Conservation (phyloP, 2,888 invertebrate genomes). For the Danaus chrysippus region DNA sequence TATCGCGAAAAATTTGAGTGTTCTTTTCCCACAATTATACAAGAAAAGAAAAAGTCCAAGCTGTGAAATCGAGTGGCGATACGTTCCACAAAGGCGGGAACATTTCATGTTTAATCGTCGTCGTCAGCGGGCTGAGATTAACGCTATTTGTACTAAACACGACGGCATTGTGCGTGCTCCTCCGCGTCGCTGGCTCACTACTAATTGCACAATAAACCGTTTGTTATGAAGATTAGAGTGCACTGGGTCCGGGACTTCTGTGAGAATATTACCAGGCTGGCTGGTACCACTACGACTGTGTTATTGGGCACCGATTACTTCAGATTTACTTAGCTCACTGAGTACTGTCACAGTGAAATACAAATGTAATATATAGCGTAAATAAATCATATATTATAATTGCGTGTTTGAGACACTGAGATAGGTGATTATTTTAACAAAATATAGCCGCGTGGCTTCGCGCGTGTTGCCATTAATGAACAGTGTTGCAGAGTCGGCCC, state of each 20-base stretch:
- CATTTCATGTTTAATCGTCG: constrained; percentile 64
- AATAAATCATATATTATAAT: constrained; percentile 13
- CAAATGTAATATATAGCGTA: background rate
- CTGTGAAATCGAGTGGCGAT: constrained; percentile 62
- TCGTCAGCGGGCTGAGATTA: constrained; percentile 57
- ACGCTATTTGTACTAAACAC: constrained; percentile 71
- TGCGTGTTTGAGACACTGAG: constrained; percentile 24
- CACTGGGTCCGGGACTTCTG: constrained; percentile 31
- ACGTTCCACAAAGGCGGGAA: constrained; percentile 51
- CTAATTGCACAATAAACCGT: constrained; percentile 43
- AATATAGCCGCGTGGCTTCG: constrained; percentile 43
- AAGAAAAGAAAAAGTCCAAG: constrained; percentile 48
- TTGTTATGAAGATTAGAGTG: constrained; percentile 47
- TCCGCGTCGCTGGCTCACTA: constrained; percentile 45
- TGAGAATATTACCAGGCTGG: constrained; percentile 29
- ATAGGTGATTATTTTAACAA: constrained; percentile 33
- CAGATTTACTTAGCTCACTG: background rate
- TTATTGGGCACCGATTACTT: background rate
- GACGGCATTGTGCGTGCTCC: constrained; percentile 55
- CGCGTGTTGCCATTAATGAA: constrained; percentile 55
- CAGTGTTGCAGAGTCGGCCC: constrained; percentile 65
- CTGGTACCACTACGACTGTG: constrained; percentile 11
- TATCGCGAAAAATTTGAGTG: constrained; percentile 57
- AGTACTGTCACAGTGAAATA: too few relatives aligned
- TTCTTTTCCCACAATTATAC: constrained; percentile 68